These are phyloP conservation scores for Aphelenchoides avenae DNA, from an alignment of 1,140 invertebrate genomes.

Conservation along the genomic window DNA sequence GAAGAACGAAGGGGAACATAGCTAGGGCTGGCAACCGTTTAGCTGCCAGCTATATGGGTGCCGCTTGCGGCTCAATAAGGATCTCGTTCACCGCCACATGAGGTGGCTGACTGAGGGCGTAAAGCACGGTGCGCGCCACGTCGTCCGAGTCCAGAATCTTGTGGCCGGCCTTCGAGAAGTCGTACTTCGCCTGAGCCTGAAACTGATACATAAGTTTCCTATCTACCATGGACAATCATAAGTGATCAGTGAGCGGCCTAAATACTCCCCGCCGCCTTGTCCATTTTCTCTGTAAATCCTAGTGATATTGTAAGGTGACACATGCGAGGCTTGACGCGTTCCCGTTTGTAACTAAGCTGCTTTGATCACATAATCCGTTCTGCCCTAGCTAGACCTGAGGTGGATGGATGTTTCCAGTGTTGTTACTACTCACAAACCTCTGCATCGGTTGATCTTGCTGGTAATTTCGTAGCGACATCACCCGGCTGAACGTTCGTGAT, in stretches of 20 bases:
- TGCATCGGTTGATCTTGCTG: constrained; percentile 58
- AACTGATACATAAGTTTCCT: constrained; percentile 10
- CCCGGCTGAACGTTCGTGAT: constrained; percentile 63
- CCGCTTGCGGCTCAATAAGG: constrained; percentile 61
- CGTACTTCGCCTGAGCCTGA: constrained; percentile 45
- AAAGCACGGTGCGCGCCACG: constrained; percentile 61
- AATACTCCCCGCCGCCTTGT: too few species aligned
- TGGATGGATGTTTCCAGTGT: background rate
- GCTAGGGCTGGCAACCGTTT: too few species aligned
- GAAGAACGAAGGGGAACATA: too few species aligned
- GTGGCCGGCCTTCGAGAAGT: constrained; percentile 58
- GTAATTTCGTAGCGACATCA: constrained; percentile 61
- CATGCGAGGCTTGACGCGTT: background rate
- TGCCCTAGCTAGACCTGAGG: background rate
- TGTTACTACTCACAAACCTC: constrained; percentile 56
- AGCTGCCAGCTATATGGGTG: constrained; percentile 61
- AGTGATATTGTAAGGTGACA: too few species aligned
- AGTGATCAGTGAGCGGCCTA: too few species aligned
- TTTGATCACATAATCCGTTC: background rate
- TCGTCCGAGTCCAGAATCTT: constrained; percentile 61
- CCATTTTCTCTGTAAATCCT: too few species aligned
- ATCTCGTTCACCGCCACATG: constrained; percentile 63
- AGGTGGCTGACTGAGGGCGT: constrained; percentile 60
- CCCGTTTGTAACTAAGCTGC: constrained; percentile 15
- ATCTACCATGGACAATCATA: too few species aligned